These are phyloP conservation scores for Squalus acanthias DNA, from an alignment of 2,797 vertebrate genomes.

Conservation along the genomic window DNA sequence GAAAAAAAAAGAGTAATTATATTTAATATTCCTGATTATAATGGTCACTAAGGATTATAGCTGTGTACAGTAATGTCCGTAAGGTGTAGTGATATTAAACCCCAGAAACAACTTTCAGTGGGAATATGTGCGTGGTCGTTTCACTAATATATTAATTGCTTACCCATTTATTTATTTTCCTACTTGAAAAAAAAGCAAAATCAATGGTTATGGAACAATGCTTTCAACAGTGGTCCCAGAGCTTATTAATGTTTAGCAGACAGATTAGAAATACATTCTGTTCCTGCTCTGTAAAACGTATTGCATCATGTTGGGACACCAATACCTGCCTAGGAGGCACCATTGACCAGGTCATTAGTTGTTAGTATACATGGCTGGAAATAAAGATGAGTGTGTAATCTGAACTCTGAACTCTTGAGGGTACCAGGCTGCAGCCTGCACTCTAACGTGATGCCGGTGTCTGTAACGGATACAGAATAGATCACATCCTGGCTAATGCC, in stretches of 20 bases:
- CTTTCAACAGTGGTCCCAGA: not conserved
- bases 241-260: not conserved
- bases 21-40: conserved; percentile 1
- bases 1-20: not conserved
- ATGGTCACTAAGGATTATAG: not conserved
- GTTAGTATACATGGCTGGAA: not conserved
- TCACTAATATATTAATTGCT: not conserved
- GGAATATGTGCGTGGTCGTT: not conserved
- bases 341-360: not conserved
- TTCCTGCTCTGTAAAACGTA: not conserved
- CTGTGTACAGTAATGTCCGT: not conserved
- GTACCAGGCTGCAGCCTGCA: not conserved
- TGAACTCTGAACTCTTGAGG: not conserved
- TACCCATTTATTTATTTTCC: not conserved
- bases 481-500: not conserved
- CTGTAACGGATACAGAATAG: not conserved
- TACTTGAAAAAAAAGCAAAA: not conserved
- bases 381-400: not conserved
- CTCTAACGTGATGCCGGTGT: not conserved
- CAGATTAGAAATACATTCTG: not conserved
- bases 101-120: not conserved
- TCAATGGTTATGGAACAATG: not conserved
- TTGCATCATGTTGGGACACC: not conserved
- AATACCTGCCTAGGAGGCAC: not conserved
- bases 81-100: not conserved